phyloP scores from a whole-genome alignment of 2,797 vertebrate species.

The Mormyrus hasselquistii region DNA sequence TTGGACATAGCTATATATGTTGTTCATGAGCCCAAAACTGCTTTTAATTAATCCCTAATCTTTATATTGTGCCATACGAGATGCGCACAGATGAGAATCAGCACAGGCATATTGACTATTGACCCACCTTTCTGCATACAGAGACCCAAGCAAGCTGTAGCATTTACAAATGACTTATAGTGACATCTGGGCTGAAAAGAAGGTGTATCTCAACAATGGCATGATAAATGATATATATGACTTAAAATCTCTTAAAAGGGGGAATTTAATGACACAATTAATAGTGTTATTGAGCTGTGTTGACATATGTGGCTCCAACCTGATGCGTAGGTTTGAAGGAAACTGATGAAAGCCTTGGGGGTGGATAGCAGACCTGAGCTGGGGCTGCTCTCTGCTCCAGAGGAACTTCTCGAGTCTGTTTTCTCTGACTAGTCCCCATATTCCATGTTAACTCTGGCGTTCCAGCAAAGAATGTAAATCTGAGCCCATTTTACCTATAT shows the following conservation, averaged over 20 bases:
- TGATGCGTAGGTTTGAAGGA: not conserved
- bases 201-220: not conserved
- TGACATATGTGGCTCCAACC: not conserved
- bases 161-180: slow-evolving; percentile 12
- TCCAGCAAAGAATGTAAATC: not conserved
- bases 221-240: not conserved
- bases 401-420: not conserved
- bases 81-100: slow-evolving; percentile 6
- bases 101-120: not conserved
- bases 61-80: slow-evolving; percentile 29
- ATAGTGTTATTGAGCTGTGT: not conserved
- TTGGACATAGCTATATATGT: not conserved
- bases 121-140: not conserved
- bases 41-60: slow-evolving; percentile 15
- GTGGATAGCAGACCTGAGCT: not conserved
- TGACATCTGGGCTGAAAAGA: not conserved
- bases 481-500: not conserved
- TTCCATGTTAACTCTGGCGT: not conserved
- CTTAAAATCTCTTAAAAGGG: not conserved
- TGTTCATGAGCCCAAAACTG: not conserved
- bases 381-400: not conserved
- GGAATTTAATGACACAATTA: not conserved
- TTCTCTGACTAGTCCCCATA: not conserved
- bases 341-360: not conserved
- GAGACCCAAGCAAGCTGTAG: slow-evolving; percentile 13